Base-by-base conservation (phyloP, 2,888 invertebrate species). In the Apamea epomidion region DNA sequence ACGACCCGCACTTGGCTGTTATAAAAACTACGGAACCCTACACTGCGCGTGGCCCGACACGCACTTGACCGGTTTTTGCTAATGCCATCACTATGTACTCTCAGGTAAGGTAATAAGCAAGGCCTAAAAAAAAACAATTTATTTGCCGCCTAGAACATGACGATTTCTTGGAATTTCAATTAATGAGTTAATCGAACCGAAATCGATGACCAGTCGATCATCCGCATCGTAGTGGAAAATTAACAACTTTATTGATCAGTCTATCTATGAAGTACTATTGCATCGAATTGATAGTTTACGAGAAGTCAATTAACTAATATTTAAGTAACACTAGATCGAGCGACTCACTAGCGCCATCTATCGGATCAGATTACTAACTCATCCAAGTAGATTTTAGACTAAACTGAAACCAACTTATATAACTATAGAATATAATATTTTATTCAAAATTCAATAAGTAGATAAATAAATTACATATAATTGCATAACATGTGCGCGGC, bases 331-430 rank as follows among this genome's bases (percentile, higher is more conserved):
- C 10, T 25, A 25, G 58, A 25, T 60, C 6, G n/a, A 60, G 14
- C n/a, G 14, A n/a, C 72, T 62, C 37, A 60, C 51, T 51, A 60
- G n/a, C 85, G 85, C 81, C 82, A 82, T 82, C 81, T 85, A 5
- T 70, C 21, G 58, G 2, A 29, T 3, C 16, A 21, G 5, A 37
- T 14, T 42, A 54, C 32, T 25, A 69, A 72, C 32, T 60, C 5
- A 21, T 51, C 16, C 1, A 51, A 6, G n/a, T 16, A 60, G 14
- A 45, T 68, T 25, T 58, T 42, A 29, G 16, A 54, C 0, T 54
- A 18, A 37, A 37, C 21, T 1, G 2, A 69, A 51, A 67, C 10
- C 16, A 74, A 60, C 42, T 4, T 45, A 37, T 25, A 12, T 32
- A 82, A 86, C 68, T 1, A 82, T 25, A 74, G 69, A 82, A 83